Evolutionary conservation across 2,888 invertebrate genomes (phyloP).

Genomic region (Gymnosoma rotundatum): DNA sequence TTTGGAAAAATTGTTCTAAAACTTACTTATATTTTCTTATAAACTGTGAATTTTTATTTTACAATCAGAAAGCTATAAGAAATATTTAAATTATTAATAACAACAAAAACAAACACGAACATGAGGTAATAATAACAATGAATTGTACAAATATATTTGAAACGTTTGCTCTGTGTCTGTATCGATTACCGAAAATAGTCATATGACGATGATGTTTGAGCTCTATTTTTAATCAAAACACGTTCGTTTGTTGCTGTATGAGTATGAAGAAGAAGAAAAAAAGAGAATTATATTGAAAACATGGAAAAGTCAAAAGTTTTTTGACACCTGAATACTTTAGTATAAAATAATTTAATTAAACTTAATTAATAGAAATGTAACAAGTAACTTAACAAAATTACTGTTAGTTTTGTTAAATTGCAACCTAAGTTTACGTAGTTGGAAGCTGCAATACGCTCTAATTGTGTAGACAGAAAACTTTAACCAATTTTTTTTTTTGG

Average conservation of each 20-base stretch:
- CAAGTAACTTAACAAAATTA: neutral
- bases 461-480: no score
- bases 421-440: no score
- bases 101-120: neutral
- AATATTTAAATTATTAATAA: conserved; percentile 13
- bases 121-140: conserved; percentile 2
- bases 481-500: no score
- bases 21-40: no score
- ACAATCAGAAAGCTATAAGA: conserved; percentile 20
- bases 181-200: conserved; percentile 2
- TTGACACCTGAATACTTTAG: conserved; percentile 20
- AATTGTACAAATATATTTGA: conserved; percentile 1
- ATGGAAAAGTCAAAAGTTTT: conserved; percentile 45
- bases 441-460: no score
- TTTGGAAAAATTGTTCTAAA: no score
- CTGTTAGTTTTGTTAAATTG: no score
- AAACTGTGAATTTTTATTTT: neutral
- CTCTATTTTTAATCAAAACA: conserved; percentile 21
- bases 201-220: conserved; percentile 22
- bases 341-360: conserved; percentile 9
- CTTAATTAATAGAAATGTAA: conserved; percentile 4
- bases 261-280: neutral
- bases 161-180: neutral
- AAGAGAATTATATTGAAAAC: conserved; percentile 28
- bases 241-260: conserved; percentile 1